Conservation (phyloP, 2,888 invertebrate species). For the Patella pellucida region DNA sequence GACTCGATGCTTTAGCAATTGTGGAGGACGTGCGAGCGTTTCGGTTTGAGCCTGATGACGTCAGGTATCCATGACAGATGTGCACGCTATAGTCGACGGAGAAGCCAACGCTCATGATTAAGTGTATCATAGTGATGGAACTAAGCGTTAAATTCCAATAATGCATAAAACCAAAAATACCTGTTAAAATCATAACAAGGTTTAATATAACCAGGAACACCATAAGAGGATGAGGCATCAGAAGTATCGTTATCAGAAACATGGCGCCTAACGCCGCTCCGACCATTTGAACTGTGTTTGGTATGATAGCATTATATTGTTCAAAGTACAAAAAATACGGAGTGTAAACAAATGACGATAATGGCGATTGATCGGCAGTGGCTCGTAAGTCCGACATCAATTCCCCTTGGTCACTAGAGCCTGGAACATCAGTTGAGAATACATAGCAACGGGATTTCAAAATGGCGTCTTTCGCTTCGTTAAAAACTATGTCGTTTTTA, state of each 20-base stretch:
- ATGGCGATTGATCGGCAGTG: conserved; percentile 38
- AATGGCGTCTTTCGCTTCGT: conserved; percentile 73
- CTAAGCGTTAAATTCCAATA: conserved; percentile 54
- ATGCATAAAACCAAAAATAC: conserved; percentile 57
- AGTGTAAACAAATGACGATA: conserved; percentile 47
- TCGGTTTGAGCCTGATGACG: conserved; percentile 29
- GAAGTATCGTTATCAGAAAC: conserved; percentile 51
- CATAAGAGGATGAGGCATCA: conserved; percentile 57
- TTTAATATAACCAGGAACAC: conserved; percentile 48
- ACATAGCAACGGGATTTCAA: conserved; percentile 88
- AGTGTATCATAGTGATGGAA: conserved; percentile 58
- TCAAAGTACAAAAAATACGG: conserved; percentile 53
- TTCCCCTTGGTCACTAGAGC: conserved; percentile 74
- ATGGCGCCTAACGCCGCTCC: conserved; percentile 55
- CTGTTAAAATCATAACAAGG: conserved; percentile 52
- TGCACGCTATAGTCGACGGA: conserved; percentile 56
- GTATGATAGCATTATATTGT: conserved; percentile 55
- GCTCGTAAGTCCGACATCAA: conserved; percentile 50
- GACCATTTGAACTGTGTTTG: conserved; percentile 56
- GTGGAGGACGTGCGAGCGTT: conserved; percentile 33
- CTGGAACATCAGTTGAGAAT: conserved; percentile 89
- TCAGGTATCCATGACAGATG: conserved; percentile 53
- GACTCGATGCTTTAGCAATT: conserved; percentile 38
- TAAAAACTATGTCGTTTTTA: conserved; percentile 45
- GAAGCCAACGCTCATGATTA: conserved; percentile 61